phyloP scores from a whole-genome alignment of 2,888 invertebrate genomes.

The Hymenopus coronatus region DNA sequence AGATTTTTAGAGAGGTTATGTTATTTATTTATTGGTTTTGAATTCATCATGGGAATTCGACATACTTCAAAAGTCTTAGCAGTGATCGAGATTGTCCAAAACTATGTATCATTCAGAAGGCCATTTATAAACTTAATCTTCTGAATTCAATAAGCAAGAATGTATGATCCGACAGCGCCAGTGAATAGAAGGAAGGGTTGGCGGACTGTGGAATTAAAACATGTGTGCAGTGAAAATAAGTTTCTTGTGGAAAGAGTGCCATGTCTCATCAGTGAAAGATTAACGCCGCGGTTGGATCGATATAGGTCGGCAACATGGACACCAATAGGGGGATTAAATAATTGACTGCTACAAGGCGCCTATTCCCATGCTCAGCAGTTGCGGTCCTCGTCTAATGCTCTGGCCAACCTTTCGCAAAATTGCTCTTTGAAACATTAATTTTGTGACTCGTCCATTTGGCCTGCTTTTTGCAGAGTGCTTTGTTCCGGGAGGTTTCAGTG shows the following conservation, averaged over 20 bases:
- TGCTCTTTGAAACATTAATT: not conserved
- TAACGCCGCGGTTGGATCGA: not conserved
- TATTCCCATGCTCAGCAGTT: not conserved
- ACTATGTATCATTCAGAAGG: too few relatives aligned
- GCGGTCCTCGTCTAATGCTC: not conserved
- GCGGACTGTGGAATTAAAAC: too few relatives aligned
- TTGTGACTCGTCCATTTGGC: not conserved
- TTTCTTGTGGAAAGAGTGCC: not conserved
- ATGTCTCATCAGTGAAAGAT: not conserved
- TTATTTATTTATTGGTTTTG: too few relatives aligned
- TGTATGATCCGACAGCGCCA: too few relatives aligned
- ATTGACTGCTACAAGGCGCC: not conserved
- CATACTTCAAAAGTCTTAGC: too few relatives aligned
- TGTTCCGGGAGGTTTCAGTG: not conserved
- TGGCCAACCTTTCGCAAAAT: not conserved
- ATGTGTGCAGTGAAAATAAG: not conserved
- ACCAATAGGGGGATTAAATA: not conserved
- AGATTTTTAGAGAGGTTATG: too few relatives aligned
- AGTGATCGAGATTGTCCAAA: too few relatives aligned
- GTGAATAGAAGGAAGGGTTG: too few relatives aligned
- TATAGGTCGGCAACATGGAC: not conserved
- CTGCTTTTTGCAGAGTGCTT: not conserved
- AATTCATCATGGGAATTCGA: too few relatives aligned
- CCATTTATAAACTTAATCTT: too few relatives aligned
- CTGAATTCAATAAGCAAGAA: too few relatives aligned